These are phyloP conservation scores for Syndactyla subalaris DNA, from an alignment of 2,797 vertebrate genomes.

Conservation along the genomic window DNA sequence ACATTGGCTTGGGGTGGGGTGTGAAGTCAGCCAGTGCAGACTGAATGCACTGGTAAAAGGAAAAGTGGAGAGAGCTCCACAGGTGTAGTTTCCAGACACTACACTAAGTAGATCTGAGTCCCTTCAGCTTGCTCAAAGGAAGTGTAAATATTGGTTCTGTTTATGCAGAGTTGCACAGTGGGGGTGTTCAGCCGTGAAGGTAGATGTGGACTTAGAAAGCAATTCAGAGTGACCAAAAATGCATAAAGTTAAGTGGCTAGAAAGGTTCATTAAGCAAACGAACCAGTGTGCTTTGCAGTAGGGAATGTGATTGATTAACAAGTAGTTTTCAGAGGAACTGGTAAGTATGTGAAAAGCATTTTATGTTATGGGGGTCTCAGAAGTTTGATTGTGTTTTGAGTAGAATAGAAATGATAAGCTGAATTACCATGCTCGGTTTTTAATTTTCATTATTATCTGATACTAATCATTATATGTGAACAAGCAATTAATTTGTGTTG, in stretches of 20 bases:
- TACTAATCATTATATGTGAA: no score
- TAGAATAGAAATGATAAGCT: background rate
- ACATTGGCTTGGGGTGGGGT: background rate
- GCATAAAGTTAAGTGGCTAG: background rate
- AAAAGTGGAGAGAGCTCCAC: background rate
- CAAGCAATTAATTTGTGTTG: background rate
- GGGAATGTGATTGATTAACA: background rate
- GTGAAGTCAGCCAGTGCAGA: background rate
- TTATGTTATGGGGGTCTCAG: background rate
- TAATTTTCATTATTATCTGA: background rate
- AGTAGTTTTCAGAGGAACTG: background rate
- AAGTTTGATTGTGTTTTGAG: background rate
- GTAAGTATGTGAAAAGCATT: background rate
- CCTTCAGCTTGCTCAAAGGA: background rate
- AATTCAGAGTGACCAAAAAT: background rate
- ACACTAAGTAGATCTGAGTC: background rate
- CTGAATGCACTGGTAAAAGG: background rate
- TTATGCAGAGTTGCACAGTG: background rate
- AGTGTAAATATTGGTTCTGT: background rate
- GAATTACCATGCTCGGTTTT: background rate
- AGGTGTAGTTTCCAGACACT: background rate
- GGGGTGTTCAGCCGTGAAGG: background rate
- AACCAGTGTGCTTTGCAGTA: background rate
- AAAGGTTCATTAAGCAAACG: background rate
- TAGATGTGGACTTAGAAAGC: background rate